phyloP scores from a whole-genome alignment of 2,113 vertebrate genomes.

The Callipepla squamata region DNA sequence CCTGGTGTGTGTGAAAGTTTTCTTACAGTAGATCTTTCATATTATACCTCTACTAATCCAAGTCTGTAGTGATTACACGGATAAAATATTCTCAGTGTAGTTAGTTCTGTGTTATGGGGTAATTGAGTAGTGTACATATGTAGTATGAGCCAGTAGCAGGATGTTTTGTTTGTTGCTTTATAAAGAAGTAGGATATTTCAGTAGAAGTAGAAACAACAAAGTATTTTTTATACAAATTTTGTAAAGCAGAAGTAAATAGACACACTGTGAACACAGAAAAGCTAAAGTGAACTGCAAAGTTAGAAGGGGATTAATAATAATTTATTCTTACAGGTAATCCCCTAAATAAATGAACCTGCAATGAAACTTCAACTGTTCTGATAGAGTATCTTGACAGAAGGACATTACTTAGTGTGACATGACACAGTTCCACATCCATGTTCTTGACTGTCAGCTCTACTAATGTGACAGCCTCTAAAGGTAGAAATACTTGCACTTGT shows the following conservation, averaged over 20 bases:
- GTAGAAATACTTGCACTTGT: not conserved
- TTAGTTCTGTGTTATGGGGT: not conserved
- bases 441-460: not conserved
- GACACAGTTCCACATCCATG: not conserved
- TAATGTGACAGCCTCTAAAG: not conserved
- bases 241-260: not conserved
- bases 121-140: not conserved
- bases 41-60: not conserved
- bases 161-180: rapidly evolving
- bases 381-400: not conserved
- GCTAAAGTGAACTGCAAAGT: not conserved
- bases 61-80: not conserved
- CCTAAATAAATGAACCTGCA: not conserved
- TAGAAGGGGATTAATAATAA: not conserved
- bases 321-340: not conserved
- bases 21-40: not conserved
- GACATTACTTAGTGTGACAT: not conserved
- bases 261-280: not conserved
- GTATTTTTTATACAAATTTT: not conserved
- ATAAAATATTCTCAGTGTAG: not conserved
- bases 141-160: not conserved
- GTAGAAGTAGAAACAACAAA: not conserved
- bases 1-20: not conserved
- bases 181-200: not conserved
- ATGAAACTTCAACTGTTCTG: not conserved